A percentile compares a stretch with the other conserved stretches of the same genome.
These are phyloP conservation scores for Pangasius macronema DNA, from an alignment of 2,797 vertebrate genomes.

Conservation along the genomic window DNA sequence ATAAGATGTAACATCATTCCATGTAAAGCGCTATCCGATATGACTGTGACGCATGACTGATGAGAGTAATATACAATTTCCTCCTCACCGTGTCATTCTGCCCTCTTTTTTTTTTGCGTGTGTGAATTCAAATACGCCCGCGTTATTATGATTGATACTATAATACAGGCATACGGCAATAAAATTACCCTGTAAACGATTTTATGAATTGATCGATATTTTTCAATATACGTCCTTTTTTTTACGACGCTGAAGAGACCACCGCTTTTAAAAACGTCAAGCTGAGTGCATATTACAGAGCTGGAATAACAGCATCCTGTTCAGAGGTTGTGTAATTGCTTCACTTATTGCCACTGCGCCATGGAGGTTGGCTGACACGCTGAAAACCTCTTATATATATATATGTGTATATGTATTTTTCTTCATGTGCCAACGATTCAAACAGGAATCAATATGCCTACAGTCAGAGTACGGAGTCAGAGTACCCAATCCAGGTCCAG, in stretches of 20 bases:
- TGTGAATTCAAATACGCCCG: neutral
- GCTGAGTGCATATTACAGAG: conserved; percentile 21
- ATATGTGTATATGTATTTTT: neutral
- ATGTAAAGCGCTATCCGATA: neutral
- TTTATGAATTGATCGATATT: conserved; percentile 44
- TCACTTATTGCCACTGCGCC: conserved; percentile 2
- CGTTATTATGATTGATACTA: conserved; percentile 12
- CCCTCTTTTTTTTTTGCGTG: neutral
- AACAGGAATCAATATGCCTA: neutral
- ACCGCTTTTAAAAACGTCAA: conserved; percentile 24
- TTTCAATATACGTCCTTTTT: conserved; percentile 24
- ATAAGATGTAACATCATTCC: neutral
- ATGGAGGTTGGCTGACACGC: neutral
- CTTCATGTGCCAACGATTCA: neutral
- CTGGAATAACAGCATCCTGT: conserved; percentile 40
- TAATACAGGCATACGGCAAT: neutral
- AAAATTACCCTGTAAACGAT: conserved; percentile 33
- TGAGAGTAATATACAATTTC: neutral
- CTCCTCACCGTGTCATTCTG: neutral
- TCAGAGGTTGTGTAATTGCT: conserved; percentile 46
- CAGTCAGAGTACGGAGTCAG: neutral
- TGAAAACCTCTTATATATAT: neutral
- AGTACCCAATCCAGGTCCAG: neutral
- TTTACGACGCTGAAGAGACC: conserved; percentile 21
- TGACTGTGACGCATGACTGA: neutral